Evolutionary conservation across 2,797 vertebrate genomes (phyloP), one percentile per base, ranked within the genome.

Genomic region (Enteromius trimaculatus): DNA sequence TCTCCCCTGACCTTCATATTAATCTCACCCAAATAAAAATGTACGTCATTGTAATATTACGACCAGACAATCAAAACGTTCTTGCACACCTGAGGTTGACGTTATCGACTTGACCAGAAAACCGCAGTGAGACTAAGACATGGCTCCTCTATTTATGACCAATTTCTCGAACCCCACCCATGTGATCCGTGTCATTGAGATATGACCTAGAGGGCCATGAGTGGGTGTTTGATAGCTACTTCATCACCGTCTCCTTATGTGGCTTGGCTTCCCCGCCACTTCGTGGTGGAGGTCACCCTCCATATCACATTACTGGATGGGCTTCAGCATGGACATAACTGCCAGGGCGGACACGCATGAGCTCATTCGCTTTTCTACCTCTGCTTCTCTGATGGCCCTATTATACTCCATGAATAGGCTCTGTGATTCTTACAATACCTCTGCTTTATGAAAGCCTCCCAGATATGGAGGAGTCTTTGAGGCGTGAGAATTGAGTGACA

Each of bases 401-500:
- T 88, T 86, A 87, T 81, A 16, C 42, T 23, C 65, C n/a, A 44
- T 77, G 80, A 80, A 79, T 85, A 87, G 82, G 21, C 21, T 31
- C 0, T 9, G 39, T 80, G 78, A 70, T 80, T 82, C 75, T 82
- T 86, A 80, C 64, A 65, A 58, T 70, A 62, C 23, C 23, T 68
- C 11, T 0, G 7, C 37, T 77, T 77, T 68, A 69, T 77, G 62
- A 82, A 82, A 77, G 34, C 62, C 62, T 29, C 76, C 34, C 62
- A 82, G 81, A 82, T 53, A 76, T 2, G 16, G 58, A 81, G 44
- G 71, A 82, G 62, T 75, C 80, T 66, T 37, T 16, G 62, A 79
- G 62, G 77, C 60, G 19, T 80, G 66, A 47, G 37, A 17, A 26
- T 31, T 66, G 71, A 76, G 11, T 42, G 60, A 31, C 71, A 76